Percentiles rank a stretch among this genome's conserved stretches.
Conservation (phyloP, 2,113 vertebrate species). For the Psophia crepitans region DNA sequence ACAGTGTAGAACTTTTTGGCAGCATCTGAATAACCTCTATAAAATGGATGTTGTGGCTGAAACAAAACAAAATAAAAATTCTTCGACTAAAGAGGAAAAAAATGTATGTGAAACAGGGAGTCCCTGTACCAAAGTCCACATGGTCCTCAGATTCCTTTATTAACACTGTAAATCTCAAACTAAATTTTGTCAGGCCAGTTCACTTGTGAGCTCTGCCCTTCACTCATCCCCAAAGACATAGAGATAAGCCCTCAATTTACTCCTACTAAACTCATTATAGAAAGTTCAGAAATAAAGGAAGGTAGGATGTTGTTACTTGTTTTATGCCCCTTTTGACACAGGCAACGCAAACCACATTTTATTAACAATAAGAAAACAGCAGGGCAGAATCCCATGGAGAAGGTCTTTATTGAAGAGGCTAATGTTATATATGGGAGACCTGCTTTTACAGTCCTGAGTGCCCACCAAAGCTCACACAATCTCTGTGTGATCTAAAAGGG, state of each 20-base stretch:
- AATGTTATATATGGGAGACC: not conserved
- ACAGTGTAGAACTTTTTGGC: not conserved
- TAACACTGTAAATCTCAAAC: not conserved
- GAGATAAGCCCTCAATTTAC: not conserved
- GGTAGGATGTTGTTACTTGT: not conserved
- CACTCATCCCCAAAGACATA: not conserved
- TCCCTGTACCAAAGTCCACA: not conserved
- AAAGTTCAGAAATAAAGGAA: not conserved
- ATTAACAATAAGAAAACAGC: not conserved
- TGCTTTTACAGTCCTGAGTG: not conserved
- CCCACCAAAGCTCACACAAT: not conserved
- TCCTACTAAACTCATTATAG: not conserved
- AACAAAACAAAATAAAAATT: not conserved
- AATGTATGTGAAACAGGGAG: not conserved
- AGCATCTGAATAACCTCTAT: not conserved
- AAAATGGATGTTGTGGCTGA: not conserved
- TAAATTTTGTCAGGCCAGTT: not conserved
- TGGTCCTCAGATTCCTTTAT: not conserved
- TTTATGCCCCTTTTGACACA: not conserved
- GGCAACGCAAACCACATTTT: not conserved
- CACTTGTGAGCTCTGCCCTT: not conserved
- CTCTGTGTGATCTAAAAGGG: not conserved
- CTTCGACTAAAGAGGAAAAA: not conserved
- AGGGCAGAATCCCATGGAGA: not conserved
- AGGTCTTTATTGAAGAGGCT: not conserved